phyloP scores from a whole-genome alignment of 2,113 vertebrate species.

The Psittacula cyanocephala region DNA sequence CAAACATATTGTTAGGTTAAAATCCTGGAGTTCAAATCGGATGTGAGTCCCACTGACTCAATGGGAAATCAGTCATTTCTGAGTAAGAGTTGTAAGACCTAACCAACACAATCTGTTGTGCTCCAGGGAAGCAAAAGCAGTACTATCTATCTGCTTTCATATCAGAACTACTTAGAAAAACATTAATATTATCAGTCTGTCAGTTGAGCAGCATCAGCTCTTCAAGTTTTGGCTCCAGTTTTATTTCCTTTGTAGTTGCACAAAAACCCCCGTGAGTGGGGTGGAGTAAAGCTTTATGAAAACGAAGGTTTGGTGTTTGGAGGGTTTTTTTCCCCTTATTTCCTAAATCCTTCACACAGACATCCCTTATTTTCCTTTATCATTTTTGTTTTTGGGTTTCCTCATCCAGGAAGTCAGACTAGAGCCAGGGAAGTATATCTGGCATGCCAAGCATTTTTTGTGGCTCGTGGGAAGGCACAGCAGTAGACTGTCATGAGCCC shows the following conservation, averaged over 20 bases:
- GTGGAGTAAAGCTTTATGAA: not conserved
- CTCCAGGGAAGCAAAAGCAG: not conserved
- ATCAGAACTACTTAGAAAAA: not conserved
- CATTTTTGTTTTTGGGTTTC: not conserved
- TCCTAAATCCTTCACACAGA: not conserved
- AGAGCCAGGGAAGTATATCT: not conserved
- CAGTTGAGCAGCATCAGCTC: not conserved
- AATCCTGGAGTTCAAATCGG: not conserved
- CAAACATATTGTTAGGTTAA: not conserved
- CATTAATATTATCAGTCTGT: not conserved
- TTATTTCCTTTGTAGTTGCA: not conserved
- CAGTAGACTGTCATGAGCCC: not conserved
- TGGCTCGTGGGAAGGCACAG: not conserved
- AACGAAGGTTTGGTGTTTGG: not conserved
- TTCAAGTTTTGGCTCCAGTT: not conserved
- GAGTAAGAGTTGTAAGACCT: not conserved
- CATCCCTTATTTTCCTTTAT: not conserved
- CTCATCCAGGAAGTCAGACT: not conserved
- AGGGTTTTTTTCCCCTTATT: accelerated
- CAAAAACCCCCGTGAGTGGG: not conserved
- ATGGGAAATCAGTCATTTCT: not conserved
- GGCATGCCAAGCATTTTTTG: not conserved
- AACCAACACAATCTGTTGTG: not conserved
- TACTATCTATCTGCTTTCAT: not conserved
- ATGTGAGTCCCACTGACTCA: not conserved